Conservation (phyloP, 2,113 vertebrate species). For the Brienomyrus longianalis region DNA sequence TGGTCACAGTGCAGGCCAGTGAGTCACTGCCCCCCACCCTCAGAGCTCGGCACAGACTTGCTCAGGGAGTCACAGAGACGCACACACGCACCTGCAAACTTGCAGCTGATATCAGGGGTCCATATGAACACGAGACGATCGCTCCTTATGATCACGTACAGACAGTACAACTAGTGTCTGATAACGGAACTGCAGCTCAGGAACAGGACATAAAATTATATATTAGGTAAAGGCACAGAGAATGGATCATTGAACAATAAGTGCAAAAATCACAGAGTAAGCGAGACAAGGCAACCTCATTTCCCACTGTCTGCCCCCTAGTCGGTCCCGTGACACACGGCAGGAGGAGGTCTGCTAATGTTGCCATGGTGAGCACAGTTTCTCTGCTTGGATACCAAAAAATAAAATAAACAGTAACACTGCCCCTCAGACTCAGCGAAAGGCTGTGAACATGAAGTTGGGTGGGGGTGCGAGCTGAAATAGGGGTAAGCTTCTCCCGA, state of each 20-base stretch:
- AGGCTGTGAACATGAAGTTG: neutral
- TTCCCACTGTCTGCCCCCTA: neutral
- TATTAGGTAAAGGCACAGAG: neutral
- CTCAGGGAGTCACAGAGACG: neutral
- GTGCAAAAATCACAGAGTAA: neutral
- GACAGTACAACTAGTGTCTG: neutral
- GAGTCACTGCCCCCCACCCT: neutral
- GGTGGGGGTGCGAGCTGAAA: neutral
- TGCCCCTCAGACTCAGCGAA: neutral
- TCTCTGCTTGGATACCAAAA: neutral
- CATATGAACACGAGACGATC: neutral
- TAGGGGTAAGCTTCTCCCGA: neutral
- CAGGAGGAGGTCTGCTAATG: neutral
- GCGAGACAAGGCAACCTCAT: neutral
- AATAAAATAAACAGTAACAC: neutral
- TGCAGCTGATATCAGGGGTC: neutral
- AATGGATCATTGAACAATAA: neutral
- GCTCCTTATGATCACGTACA: neutral
- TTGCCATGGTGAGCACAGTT: slow-evolving; percentile 4
- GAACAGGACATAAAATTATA: neutral
- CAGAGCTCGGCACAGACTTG: neutral
- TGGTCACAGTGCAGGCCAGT: neutral
- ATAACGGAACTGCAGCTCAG: neutral
- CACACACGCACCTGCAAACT: neutral
- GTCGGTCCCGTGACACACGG: neutral